Evolutionary conservation across 1,140 invertebrate species (phyloP), one percentile per base, ranked within the genome.

Genomic region (Zelostemma sp.): DNA sequence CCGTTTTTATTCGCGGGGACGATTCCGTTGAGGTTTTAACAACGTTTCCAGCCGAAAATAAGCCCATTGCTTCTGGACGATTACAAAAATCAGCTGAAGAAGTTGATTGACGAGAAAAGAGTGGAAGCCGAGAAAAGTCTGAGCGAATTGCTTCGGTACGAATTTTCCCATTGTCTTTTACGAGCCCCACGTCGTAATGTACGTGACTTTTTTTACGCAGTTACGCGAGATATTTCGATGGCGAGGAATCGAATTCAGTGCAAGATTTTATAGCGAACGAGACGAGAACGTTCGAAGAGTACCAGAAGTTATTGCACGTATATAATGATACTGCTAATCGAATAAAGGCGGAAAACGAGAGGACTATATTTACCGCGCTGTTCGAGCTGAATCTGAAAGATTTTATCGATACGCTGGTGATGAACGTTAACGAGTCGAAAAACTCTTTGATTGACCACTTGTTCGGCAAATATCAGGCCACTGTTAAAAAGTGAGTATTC

Each of bases 331-430:
- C 93, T 14, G 87, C 88, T 47, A 85, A 88, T 69, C 87, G 88
- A 71, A 91, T 95, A 57, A 89, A 91, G 2, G 85, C 88, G 1
- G 87, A 89, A 53, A 85, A 91, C 17, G 89, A 91, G 72, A 89
- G 89, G 48, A 90, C 91, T 1, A 86, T 93, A 28, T 89, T 90
- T 25, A 90, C 94, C 53, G 95, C 93, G n/a, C 91, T 97, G 81
- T 98, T 95, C 81, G 92, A 95, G 78, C 90, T 98, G 69, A 91
- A 94, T 80, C 89, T 93, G 53, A 89, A 90, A 25, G 90, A 93
- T 56, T 88, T 97, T 18, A 92, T 97, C 21, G 86, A 87, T 17
- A 87, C 90, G 0, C 78, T 97, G 19, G 88, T 92, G 3, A 85
- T 87, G 11, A 86, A 91, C 49, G 90, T 94, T 0, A 88, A 90